phyloP scores from a whole-genome alignment of 2,888 invertebrate species.

The Microdon myrmicae region DNA sequence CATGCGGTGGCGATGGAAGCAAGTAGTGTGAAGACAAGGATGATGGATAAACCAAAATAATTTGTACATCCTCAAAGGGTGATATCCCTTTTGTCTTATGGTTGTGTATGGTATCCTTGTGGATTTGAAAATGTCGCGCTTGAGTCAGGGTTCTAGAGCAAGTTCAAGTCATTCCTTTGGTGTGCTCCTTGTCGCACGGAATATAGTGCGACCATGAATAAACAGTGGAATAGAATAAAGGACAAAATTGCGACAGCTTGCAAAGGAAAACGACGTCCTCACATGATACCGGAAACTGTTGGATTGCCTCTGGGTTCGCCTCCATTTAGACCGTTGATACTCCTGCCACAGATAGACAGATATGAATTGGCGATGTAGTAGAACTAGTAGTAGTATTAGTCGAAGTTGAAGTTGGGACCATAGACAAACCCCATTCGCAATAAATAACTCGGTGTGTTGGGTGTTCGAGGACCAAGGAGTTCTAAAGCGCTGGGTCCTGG shows the following conservation, averaged over 20 bases:
- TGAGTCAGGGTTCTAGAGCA: constrained; percentile 23
- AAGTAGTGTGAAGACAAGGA: constrained; percentile 13
- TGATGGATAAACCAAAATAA: constrained; percentile 34
- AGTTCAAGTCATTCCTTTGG: constrained; percentile 17
- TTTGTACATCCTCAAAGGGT: constrained; percentile 29
- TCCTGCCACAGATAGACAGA: constrained; percentile 37
- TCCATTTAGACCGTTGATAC: too few species aligned
- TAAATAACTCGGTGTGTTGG: constrained; percentile 27
- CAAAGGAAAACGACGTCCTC: constrained; percentile 24
- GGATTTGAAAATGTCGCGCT: constrained; percentile 19
- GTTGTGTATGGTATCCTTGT: constrained; percentile 5
- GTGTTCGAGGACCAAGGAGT: constrained; percentile 10
- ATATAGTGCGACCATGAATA: constrained; percentile 26
- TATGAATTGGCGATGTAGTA: constrained; percentile 42
- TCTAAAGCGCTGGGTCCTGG: constrained; percentile 4
- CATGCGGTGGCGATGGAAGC: not conserved
- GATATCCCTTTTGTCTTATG: constrained; percentile 7
- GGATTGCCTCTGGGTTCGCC: too few species aligned
- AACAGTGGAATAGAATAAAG: constrained; percentile 46
- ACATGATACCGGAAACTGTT: constrained; percentile 25
- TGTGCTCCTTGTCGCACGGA: not conserved
- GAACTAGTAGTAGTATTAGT: too few species aligned
- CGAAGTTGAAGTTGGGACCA: constrained; percentile 44
- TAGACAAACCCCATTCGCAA: constrained; percentile 39
- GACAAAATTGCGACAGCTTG: constrained; percentile 46